Percentiles rank a stretch among this genome's conserved stretches.
Conservation (phyloP, 2,888 invertebrate species). For the Erannis defoliaria region DNA sequence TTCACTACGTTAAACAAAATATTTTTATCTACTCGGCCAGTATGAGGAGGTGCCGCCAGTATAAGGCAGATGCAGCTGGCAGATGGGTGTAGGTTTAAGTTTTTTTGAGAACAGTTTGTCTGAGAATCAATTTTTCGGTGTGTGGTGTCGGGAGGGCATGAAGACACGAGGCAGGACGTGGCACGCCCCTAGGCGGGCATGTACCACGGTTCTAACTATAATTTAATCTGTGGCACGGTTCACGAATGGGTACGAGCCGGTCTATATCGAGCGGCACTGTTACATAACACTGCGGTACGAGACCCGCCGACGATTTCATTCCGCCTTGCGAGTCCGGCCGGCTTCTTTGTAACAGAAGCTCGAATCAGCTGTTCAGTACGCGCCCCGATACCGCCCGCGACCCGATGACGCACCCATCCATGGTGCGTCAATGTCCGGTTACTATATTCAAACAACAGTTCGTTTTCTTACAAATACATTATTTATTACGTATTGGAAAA, state of each 20-base stretch:
- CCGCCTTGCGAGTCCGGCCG: slow-evolving; percentile 55
- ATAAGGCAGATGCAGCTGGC: too few relatives aligned
- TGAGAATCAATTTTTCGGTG: slow-evolving; percentile 58
- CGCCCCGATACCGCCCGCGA: slow-evolving; percentile 4
- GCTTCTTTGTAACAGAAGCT: slow-evolving; percentile 39
- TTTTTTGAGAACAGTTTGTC: not conserved
- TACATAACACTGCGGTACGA: slow-evolving; percentile 82
- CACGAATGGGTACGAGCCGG: slow-evolving; percentile 47
- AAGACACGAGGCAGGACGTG: slow-evolving; percentile 4
- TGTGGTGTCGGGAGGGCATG: slow-evolving; percentile 25
- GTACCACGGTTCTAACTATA: not conserved
- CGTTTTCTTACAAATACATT: not conserved
- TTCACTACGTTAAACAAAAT: not conserved
- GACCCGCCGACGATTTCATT: slow-evolving; percentile 62
- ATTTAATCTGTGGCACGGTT: slow-evolving; percentile 8
- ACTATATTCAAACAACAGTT: not conserved
- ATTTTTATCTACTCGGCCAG: too few relatives aligned
- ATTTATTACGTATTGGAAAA: not conserved
- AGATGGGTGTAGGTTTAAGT: not conserved
- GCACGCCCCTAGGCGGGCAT: not conserved
- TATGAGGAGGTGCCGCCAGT: too few relatives aligned
- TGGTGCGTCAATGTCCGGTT: slow-evolving; percentile 3
- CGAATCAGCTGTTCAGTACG: slow-evolving; percentile 19
- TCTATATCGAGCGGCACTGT: slow-evolving; percentile 75
- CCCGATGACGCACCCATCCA: slow-evolving; percentile 3